Percentiles rank a stretch among this genome's conserved stretches.
Evolutionary conservation across 2,797 vertebrate species (phyloP).

Genomic region (Falco biarmicus): DNA sequence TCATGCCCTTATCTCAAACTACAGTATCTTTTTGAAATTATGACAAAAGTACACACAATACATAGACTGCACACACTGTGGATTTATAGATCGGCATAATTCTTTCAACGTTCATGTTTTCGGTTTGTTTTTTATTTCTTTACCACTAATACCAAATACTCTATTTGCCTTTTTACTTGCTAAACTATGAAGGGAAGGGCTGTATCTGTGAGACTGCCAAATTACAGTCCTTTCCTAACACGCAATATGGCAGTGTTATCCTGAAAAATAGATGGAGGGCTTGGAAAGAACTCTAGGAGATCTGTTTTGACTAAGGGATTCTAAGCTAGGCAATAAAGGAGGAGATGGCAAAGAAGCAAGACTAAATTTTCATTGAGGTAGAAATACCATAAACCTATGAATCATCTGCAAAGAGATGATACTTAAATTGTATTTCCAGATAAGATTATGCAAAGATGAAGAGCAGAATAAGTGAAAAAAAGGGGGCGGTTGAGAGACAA

Average conservation of each 20-base stretch:
- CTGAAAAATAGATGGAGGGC: background rate
- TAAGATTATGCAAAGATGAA: conserved; percentile 45
- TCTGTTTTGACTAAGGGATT: background rate
- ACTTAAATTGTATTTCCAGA: conserved; percentile 23
- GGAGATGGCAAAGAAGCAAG: background rate
- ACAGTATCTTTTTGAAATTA: background rate
- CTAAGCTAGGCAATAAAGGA: background rate
- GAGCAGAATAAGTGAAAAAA: background rate
- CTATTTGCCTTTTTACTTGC: background rate
- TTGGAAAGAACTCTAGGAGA: background rate
- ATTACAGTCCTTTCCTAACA: background rate
- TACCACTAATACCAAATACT: background rate
- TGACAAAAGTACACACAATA: background rate
- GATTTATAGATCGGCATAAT: background rate
- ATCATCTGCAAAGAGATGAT: conserved; percentile 25
- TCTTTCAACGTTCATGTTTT: background rate
- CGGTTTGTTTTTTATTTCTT: background rate
- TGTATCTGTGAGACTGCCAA: background rate
- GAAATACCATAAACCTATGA: conserved; percentile 12
- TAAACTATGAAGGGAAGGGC: background rate
- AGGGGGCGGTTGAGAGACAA: background rate
- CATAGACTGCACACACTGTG: background rate
- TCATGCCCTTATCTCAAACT: background rate
- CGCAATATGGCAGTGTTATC: background rate
- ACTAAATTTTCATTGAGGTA: conserved; percentile 18